phyloP scores from a whole-genome alignment of 2,797 vertebrate genomes.

The Spheniscus humboldti region DNA sequence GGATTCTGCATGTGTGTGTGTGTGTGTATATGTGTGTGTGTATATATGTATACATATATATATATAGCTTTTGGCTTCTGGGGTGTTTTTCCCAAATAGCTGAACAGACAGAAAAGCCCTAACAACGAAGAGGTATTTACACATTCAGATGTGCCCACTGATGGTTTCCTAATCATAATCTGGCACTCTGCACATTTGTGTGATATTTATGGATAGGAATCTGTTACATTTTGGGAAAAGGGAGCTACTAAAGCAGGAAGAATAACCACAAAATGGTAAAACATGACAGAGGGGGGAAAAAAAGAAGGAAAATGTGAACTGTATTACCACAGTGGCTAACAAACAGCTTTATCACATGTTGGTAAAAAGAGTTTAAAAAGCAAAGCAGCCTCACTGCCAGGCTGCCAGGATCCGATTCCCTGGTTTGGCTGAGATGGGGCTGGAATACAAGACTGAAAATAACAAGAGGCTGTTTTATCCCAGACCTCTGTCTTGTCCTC shows the following conservation, averaged over 20 bases:
- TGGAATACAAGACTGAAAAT: neutral
- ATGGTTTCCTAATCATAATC: neutral
- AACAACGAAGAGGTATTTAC: neutral
- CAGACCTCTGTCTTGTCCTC: neutral
- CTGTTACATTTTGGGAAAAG: neutral
- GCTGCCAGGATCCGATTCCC: accelerated
- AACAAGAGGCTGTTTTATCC: neutral
- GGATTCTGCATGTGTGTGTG: neutral
- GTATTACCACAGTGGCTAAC: neutral
- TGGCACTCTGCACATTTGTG: neutral
- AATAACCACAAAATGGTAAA: neutral
- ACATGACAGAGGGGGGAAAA: neutral
- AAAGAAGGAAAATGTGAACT: neutral
- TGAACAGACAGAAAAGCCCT: slow-evolving; percentile 42
- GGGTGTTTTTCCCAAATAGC: slow-evolving; percentile 17
- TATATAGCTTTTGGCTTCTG: slow-evolving; percentile 34
- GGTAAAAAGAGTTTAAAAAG: neutral
- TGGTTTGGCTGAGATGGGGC: neutral
- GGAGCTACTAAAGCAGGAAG: neutral
- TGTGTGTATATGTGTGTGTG: neutral
- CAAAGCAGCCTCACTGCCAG: neutral
- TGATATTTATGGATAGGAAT: slow-evolving; percentile 28
- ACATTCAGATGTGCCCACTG: neutral
- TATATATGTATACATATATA: neutral
- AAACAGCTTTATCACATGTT: neutral